Evolutionary conservation across 1,140 invertebrate genomes (phyloP).

Genomic region (Drosophila lowei): DNA sequence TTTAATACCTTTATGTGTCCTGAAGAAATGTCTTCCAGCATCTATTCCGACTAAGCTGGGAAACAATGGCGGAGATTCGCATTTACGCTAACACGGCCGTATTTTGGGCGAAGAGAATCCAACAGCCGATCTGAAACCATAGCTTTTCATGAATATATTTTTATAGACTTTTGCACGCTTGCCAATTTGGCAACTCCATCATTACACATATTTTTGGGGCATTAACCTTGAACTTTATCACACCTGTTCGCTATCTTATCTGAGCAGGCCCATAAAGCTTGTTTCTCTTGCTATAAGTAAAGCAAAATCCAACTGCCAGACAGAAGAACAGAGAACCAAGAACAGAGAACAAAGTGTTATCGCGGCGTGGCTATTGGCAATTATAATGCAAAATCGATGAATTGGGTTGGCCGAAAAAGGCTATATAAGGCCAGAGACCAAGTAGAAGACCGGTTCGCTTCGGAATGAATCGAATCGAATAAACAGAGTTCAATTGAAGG

Average conservation of each 20-base stretch:
- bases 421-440: conserved; percentile 35
- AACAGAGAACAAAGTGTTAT: conserved; percentile 47
- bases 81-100: no score
- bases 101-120: no score
- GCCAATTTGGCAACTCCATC: conserved; percentile 38
- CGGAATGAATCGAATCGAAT: conserved; percentile 21
- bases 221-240: conserved; percentile 71
- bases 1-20: no score
- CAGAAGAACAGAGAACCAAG: conserved; percentile 25
- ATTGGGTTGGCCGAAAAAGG: conserved; percentile 15
- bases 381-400: conserved; percentile 62
- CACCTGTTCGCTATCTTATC: conserved; percentile 66
- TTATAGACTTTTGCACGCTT: conserved; percentile 20
- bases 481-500: conserved; percentile 59
- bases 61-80: no score
- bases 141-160: conserved; percentile 1
- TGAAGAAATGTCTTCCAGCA: no score
- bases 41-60: no score
- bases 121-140: not conserved
- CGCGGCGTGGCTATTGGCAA: conserved; percentile 26
- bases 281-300: conserved; percentile 24
- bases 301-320: conserved; percentile 10
- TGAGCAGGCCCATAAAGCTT: conserved; percentile 35
- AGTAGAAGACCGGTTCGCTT: conserved; percentile 56
- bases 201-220: conserved; percentile 40